Evolutionary conservation across 2,113 vertebrate genomes (phyloP).

Genomic region (Craseonycteris thonglongyai): DNA sequence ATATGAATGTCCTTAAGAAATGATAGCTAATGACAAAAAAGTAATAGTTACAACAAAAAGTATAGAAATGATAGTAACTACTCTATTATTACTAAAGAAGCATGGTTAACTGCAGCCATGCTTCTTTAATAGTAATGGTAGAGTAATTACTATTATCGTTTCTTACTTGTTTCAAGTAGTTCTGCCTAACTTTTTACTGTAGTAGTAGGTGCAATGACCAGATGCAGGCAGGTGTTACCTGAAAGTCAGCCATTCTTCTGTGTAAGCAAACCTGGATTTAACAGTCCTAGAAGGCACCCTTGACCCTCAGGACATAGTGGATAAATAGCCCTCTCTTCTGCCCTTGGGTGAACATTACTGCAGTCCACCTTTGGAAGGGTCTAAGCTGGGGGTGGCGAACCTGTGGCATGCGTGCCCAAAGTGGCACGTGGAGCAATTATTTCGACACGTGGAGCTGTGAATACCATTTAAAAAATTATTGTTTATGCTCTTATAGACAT

Average conservation of each 20-base stretch:
- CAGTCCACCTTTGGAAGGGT: neutral
- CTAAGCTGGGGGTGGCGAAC: too few relatives aligned
- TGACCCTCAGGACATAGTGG: neutral
- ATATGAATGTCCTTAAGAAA: neutral
- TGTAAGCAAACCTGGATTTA: neutral
- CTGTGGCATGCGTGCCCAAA: too few relatives aligned
- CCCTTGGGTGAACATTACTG: neutral
- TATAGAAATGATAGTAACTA: neutral
- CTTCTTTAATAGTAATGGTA: too few relatives aligned
- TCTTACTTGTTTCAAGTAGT: too few relatives aligned
- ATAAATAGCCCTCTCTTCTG: neutral
- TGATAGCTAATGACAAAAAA: neutral
- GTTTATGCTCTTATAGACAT: too few relatives aligned
- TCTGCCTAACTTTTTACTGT: neutral
- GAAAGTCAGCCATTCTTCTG: neutral
- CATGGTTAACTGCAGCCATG: too few relatives aligned
- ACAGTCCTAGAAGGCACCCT: neutral
- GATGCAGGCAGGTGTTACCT: neutral
- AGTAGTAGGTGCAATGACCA: neutral
- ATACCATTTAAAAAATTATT: too few relatives aligned
- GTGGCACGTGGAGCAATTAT: too few relatives aligned
- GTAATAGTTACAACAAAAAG: neutral
- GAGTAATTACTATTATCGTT: too few relatives aligned
- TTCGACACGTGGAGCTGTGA: too few relatives aligned
- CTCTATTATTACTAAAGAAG: neutral